phyloP scores from a whole-genome alignment of 2,797 vertebrate species.

The Podargus strigoides region DNA sequence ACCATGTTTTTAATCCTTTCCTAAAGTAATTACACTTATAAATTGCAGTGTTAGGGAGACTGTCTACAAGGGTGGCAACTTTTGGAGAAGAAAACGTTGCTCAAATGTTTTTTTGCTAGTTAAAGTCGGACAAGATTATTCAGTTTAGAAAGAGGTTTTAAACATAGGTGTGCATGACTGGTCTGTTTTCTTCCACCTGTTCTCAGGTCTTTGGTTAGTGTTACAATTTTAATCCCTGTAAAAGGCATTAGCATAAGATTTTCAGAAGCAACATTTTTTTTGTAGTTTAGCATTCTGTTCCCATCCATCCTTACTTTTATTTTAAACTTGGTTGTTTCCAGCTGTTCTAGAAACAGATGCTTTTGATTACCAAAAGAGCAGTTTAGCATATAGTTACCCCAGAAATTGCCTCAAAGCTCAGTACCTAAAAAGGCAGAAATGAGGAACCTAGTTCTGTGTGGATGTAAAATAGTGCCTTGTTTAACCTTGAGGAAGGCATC shows the following conservation, averaged over 20 bases:
- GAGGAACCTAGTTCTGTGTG: background rate
- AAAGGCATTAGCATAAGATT: background rate
- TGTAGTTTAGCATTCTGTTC: background rate
- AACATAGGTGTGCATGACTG: background rate
- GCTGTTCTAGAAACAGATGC: background rate
- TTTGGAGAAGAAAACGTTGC: background rate
- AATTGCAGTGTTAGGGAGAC: background rate
- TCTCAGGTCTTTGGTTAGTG: background rate
- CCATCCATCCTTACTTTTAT: background rate
- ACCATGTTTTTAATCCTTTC: background rate
- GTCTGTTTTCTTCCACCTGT: background rate
- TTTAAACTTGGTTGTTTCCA: background rate
- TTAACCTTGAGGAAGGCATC: background rate
- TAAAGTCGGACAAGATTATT: background rate
- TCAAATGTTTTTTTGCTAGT: background rate
- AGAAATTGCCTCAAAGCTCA: background rate
- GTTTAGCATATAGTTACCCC: background rate
- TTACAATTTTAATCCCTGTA: background rate
- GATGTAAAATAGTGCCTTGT: accelerated
- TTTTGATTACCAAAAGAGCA: background rate
- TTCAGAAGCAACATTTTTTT: background rate
- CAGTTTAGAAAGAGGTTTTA: background rate
- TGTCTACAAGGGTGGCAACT: background rate
- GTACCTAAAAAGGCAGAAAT: background rate
- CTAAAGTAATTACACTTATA: background rate